Conservation (phyloP, 2,113 vertebrate genomes). For the Daboia siamensis region DNA sequence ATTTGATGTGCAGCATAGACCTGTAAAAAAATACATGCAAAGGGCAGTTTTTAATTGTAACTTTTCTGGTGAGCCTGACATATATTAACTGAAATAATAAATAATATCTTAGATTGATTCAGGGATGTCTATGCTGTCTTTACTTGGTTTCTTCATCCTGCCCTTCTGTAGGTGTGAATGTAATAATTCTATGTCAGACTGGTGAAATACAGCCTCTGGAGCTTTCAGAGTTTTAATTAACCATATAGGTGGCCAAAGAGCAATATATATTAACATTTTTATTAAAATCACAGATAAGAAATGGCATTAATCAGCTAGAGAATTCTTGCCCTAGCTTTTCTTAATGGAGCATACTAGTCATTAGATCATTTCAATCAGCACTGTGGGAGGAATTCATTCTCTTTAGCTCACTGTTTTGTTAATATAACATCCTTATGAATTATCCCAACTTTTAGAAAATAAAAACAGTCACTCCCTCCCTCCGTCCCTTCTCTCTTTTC, state of each 20-base stretch:
- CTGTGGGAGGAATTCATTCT: slow-evolving; percentile 36
- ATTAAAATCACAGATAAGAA: slow-evolving; percentile 67
- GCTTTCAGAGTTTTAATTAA: slow-evolving; percentile 68
- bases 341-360: slow-evolving; percentile 70
- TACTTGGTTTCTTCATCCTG: not conserved
- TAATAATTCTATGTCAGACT: slow-evolving; percentile 38
- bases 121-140: not conserved
- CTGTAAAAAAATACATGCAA: not conserved
- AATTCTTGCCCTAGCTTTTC: slow-evolving; percentile 65
- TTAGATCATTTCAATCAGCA: slow-evolving; percentile 67
- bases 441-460: slow-evolving; percentile 65
- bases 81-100: not conserved
- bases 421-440: slow-evolving; percentile 64
- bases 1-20: not conserved
- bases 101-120: not conserved
- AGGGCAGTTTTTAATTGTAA: not conserved
- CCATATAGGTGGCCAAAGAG: slow-evolving; percentile 52
- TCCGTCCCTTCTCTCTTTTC: slow-evolving; percentile 39
- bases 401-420: slow-evolving; percentile 54
- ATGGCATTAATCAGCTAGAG: slow-evolving; percentile 63
- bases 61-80: not conserved
- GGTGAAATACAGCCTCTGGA: slow-evolving; percentile 39
- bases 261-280: slow-evolving; percentile 63
- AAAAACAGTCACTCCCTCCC: slow-evolving; percentile 51
- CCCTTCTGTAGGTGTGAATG: slow-evolving; percentile 8